Evolutionary conservation across 1,140 invertebrate genomes (phyloP).

Genomic region (Caenorhabditis brenneri): DNA sequence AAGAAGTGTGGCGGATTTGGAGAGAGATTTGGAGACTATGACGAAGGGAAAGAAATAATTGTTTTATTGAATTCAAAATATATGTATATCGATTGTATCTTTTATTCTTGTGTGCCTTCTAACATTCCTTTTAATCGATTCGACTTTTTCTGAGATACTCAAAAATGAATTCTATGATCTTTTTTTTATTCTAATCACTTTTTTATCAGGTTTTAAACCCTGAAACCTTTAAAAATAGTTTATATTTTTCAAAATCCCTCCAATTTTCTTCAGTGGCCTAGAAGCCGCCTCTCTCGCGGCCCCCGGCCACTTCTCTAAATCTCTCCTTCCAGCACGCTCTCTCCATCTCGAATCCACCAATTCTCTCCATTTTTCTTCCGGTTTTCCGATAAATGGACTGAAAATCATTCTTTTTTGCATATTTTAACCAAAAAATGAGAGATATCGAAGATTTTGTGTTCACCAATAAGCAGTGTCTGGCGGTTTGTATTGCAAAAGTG

Average conservation of each 20-base stretch:
- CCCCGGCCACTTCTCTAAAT: not conserved
- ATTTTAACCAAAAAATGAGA: constrained; percentile 17
- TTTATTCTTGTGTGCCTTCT: not conserved
- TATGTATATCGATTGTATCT: not conserved
- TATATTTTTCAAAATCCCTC: not conserved
- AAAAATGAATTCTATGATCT: no score
- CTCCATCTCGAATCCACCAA: not conserved
- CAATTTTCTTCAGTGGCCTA: not conserved
- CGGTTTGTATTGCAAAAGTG: constrained; percentile 45
- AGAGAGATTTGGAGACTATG: constrained; percentile 17
- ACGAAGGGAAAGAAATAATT: constrained; percentile 6
- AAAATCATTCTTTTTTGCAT: not conserved
- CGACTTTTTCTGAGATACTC: no score
- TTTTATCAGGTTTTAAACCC: not conserved
- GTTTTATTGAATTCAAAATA: not conserved
- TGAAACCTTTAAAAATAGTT: no score
- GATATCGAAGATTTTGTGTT: constrained; percentile 56
- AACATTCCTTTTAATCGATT: no score
- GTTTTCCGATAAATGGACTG: constrained; percentile 24
- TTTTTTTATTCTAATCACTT: no score
- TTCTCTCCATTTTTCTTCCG: not conserved
- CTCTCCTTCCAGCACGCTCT: not conserved
- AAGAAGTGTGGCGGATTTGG: constrained; percentile 22
- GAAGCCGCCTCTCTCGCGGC: not conserved
- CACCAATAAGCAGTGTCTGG: constrained; percentile 54